Evolutionary conservation across 2,888 invertebrate species (phyloP), one percentile per base, ranked within the genome.

Genomic region (Cephonodes hylas): DNA sequence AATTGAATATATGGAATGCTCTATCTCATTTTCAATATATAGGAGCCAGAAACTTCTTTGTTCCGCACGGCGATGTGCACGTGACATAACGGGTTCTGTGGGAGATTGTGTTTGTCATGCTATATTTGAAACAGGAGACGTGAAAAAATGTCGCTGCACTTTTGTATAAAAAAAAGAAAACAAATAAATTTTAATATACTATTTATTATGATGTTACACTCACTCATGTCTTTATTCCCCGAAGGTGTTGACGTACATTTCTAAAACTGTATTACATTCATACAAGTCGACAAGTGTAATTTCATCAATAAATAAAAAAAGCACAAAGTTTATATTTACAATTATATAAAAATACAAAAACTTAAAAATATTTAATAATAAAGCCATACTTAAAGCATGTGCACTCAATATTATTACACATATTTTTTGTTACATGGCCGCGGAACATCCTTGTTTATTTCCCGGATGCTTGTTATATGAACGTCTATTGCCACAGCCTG

Each of bases 401-500:
- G n/a, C 46, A 6, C 13, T 25, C 46, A 13, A 10, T 46, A 46
- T 13, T 22, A 46, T 46, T 46, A 38, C 38, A n/a, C 23, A 46
- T 23, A 3, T 25, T 15, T 31, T 53, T 31, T 53, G 18, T 31
- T 53, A 53, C 53, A 53, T 31, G 53, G 53, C 31, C 53, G 18
- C 53, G 27, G 18, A 31, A 53, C 31, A 53, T 53, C 53, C 53
- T 53, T 31, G 31, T 53, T 53, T 27, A 18, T 53, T 53, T 53
- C 53, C 53, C 53, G 53, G 53, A 53, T 53, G 27, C 31, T 18
- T 18, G 18, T 53, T n/a, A 22, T 15, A 57, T 10, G n/a, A 42
- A n/a, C 5, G 31, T 6, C 27, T 15, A 31, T 31, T 18, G 27
- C 31, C 27, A 18, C 27, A 31, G 31, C 18, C 10, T 13, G 38